Conservation (phyloP, 37 sponge, comb jelly and placozoan species). For the Bolinopsis microptera region DNA sequence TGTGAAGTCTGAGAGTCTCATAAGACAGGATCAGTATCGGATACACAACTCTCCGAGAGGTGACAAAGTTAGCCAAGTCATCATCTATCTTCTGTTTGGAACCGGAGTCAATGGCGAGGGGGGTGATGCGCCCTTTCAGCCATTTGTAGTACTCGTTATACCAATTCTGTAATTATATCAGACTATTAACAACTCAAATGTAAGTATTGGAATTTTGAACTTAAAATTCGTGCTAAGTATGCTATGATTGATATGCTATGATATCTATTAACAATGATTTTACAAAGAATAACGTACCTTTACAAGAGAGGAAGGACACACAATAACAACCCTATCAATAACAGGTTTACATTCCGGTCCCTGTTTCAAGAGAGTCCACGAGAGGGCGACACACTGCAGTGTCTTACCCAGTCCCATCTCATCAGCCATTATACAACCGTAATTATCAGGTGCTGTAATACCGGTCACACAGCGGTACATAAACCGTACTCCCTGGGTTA, state of each 20-base stretch:
- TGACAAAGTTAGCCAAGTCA: slow-evolving; percentile 65
- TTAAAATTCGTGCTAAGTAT: no score
- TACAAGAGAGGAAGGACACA: slow-evolving; percentile 94
- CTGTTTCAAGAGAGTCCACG: slow-evolving; percentile 87
- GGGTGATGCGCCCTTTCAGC: slow-evolving; percentile 76
- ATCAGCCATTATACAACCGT: slow-evolving; percentile 97
- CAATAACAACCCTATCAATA: slow-evolving; percentile 80
- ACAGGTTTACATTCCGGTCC: slow-evolving; percentile 67
- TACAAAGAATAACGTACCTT: no score
- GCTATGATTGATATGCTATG: no score
- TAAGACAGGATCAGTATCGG: slow-evolving; percentile 93
- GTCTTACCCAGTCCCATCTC: slow-evolving; percentile 99
- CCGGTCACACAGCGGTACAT: slow-evolving; percentile 96
- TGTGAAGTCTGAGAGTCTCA: slow-evolving; percentile 91
- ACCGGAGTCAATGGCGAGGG: slow-evolving; percentile 91
- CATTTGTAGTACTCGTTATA: slow-evolving; percentile 94
- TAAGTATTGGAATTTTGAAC: no score
- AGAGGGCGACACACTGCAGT: slow-evolving; percentile 89
- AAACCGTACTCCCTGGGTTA: slow-evolving; percentile 92
- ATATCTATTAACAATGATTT: no score
- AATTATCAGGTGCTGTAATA: slow-evolving; percentile 72
- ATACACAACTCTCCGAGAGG: slow-evolving; percentile 65
- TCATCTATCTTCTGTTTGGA: slow-evolving; percentile 90
- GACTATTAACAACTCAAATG: background rate
- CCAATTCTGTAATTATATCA: slow-evolving; percentile 90